Evolutionary conservation across 2,797 vertebrate species (phyloP), one percentile per base, ranked within the genome.

Genomic region (Craterocephalus amniculus): DNA sequence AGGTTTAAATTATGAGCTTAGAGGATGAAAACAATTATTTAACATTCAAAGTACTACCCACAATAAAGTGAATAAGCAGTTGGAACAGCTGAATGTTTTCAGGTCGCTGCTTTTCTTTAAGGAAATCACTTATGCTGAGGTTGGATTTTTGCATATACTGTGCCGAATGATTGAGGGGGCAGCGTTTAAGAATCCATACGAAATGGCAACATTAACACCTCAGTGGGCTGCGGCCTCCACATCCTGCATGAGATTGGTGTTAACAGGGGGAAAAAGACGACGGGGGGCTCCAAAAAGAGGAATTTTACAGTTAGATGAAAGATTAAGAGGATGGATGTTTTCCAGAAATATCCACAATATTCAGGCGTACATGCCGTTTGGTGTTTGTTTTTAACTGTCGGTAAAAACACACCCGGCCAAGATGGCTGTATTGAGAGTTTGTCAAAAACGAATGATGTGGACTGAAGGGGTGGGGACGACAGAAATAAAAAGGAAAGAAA

Each of bases 281-380:
- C 60, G 63, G 52, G 36, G 55, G 54, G 65, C 77, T 84, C 85
- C 69, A 85, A 83, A 59, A 81, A 81, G 79, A 79, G 70, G 72
- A 83, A 84, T 88, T 85, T 90, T 89, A 89, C 74, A 83, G 80
- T 75, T 5, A 92, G 91, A 94, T 92, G 88, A 93, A 91, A 93
- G 92, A 94, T 94, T 89, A 93, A 90, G 79, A 79, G 67, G 78
- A 84, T 92, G 91, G 92, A 92, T 78, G 74, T 86, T 83, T 82
- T 92, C 89, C 90, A 91, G 78, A 93, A 91, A 93, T 87, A 90
- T 74, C 80, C 80, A 74, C 81, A 90, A 93, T 93, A 92, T 92
- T 88, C 67, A 35, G 69, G 81, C 79, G 79, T 89, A 87, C 78
- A 63, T 87, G 87, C 84, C 45, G 84, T 85, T 92, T 84, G 43